phyloP scores from a whole-genome alignment of 2,888 invertebrate genomes.

The Chaetogeoica ovagalla region DNA sequence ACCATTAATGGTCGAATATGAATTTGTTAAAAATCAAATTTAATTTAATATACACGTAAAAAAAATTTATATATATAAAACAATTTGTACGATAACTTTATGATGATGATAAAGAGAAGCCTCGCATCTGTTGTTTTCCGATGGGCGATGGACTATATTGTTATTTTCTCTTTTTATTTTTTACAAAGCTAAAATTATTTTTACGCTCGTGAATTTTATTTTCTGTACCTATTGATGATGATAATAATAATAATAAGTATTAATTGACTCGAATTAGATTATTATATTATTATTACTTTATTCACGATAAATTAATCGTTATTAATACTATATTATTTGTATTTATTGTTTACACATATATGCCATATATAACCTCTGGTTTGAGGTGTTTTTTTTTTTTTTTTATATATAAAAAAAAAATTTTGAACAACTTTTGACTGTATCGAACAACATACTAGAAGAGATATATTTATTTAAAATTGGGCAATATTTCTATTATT shows the following conservation, averaged over 20 bases:
- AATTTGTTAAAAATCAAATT: conserved; percentile 52
- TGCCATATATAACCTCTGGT: background rate
- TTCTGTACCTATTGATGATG: conserved; percentile 41
- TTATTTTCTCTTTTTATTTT: conserved; percentile 44
- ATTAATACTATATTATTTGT: conserved; percentile 38
- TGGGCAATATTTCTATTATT: conserved; percentile 7
- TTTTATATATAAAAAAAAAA: background rate
- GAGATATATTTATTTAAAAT: conserved; percentile 16
- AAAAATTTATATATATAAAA: conserved; percentile 36
- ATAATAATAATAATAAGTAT: conserved; percentile 46
- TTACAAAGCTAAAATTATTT: conserved; percentile 52
- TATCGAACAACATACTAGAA: conserved; percentile 10
- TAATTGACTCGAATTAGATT: conserved; percentile 53
- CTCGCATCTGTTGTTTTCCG: conserved; percentile 39
- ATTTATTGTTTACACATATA: conserved; percentile 15
- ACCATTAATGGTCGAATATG: conserved; percentile 43
- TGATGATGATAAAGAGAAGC: conserved; percentile 38
- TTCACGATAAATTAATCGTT: conserved; percentile 36
- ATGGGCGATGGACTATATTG: conserved; percentile 31
- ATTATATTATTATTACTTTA: conserved; percentile 46
- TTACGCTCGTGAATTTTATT: conserved; percentile 52
- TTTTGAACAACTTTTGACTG: conserved; percentile 15
- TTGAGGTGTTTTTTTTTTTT: background rate
- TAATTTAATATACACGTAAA: conserved; percentile 45
- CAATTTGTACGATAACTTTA: conserved; percentile 33